phyloP scores from a whole-genome alignment of 2,113 vertebrate species.

The Perca flavescens region DNA sequence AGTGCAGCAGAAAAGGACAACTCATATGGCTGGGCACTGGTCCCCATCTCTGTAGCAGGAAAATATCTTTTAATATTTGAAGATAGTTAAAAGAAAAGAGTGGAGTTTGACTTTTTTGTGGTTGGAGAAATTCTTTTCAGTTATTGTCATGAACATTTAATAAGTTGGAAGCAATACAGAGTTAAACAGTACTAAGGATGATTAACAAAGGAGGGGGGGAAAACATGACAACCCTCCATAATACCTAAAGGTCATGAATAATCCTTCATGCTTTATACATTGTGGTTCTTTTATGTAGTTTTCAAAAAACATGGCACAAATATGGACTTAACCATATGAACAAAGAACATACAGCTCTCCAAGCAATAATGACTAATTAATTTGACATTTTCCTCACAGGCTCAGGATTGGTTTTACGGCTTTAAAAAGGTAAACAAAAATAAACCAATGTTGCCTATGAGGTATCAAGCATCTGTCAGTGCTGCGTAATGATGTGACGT shows the following conservation, averaged over 20 bases:
- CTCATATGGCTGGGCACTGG: background rate
- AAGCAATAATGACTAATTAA: background rate
- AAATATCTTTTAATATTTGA: background rate
- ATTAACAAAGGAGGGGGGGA: background rate
- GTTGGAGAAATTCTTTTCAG: background rate
- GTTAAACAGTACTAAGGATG: background rate
- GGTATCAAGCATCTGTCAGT: background rate
- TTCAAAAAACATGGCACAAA: background rate
- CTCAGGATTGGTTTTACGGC: conserved; percentile 4
- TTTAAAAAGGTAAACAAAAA: conserved; percentile 30
- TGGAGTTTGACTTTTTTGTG: background rate
- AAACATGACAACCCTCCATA: background rate
- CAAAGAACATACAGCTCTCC: conserved; percentile 15
- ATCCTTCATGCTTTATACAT: background rate
- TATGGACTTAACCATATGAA: conserved; percentile 4
- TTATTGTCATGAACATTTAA: conserved; percentile 21
- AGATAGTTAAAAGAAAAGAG: no score
- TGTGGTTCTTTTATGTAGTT: background rate
- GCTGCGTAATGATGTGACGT: background rate
- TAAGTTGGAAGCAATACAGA: conserved; percentile 1
- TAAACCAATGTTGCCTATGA: conserved; percentile 8
- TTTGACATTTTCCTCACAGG: conserved; percentile 8
- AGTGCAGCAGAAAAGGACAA: conserved; percentile 4
- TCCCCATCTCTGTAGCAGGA: background rate
- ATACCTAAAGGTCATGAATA: background rate